phyloP scores from a whole-genome alignment of 2,888 invertebrate genomes.

The Ommatoiulus sabulosus region DNA sequence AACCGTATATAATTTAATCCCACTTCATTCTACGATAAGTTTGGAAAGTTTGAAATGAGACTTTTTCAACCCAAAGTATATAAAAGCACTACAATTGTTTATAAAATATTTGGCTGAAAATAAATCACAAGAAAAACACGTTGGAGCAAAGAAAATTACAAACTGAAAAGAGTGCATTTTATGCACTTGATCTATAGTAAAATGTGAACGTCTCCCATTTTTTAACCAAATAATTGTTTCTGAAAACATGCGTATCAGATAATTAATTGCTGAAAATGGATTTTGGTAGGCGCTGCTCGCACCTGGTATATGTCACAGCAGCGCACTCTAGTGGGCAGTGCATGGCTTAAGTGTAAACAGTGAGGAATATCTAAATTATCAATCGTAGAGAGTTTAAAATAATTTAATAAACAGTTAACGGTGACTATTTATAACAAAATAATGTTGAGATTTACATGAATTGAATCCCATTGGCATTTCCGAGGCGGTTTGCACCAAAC shows the following conservation, averaged over 20 bases:
- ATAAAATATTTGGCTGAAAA: no score
- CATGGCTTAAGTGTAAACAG: background rate
- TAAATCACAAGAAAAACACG: no score
- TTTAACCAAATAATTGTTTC: background rate
- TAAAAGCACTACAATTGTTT: no score
- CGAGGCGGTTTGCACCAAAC: background rate
- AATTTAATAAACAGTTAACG: background rate
- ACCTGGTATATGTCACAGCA: background rate
- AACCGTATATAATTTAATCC: background rate
- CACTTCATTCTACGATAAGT: background rate
- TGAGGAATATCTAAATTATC: background rate
- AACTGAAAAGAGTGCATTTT: no score
- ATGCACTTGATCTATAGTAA: no score
- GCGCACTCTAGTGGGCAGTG: background rate
- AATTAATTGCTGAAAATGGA: background rate
- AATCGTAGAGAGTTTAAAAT: background rate
- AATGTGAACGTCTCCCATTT: no score
- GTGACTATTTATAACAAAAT: background rate
- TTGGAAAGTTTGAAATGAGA: no score
- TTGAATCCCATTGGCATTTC: background rate
- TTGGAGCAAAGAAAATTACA: no score
- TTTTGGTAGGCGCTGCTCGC: background rate
- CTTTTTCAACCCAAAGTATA: no score
- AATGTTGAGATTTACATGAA: background rate
- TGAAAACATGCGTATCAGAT: no score